A percentile compares a stretch with the other conserved stretches of the same genome.
Conservation (phyloP, 2,797 vertebrate genomes). For the Avahi laniger region DNA sequence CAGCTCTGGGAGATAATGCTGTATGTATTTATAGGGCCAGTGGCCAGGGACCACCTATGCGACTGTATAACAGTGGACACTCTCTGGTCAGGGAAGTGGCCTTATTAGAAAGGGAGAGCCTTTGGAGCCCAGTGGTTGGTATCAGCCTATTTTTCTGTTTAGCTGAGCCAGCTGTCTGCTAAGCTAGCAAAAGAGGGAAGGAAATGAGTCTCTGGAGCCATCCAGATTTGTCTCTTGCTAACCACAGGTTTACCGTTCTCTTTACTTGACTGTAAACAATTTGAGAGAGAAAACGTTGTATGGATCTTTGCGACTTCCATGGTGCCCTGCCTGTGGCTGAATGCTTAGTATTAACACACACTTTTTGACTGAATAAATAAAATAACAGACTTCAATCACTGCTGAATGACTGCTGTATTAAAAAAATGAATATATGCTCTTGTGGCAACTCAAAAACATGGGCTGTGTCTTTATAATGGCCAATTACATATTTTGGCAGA, state of each 20-base stretch:
- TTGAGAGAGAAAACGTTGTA: neutral
- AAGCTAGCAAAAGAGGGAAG: neutral
- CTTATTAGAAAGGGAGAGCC: conserved; percentile 40
- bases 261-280: neutral
- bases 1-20: neutral
- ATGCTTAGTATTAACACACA: conserved; percentile 35
- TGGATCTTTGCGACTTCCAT: neutral
- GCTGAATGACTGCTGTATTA: neutral
- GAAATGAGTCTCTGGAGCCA: neutral
- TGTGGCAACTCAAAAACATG: neutral
- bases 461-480: neutral
- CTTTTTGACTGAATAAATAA: conserved; percentile 14
- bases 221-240: neutral
- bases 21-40: neutral
- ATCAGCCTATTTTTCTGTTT: conserved; percentile 14
- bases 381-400: conserved; percentile 14
- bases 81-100: conserved; percentile 14
- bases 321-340: neutral
- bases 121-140: neutral
- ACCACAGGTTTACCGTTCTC: neutral
- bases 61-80: neutral
- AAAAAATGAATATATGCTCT: neutral
- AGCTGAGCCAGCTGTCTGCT: conserved; percentile 45
- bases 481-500: conserved; percentile 25
- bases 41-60: neutral